These are phyloP conservation scores for Drosophila testacea DNA, from an alignment of 2,888 invertebrate species.

Conservation along the genomic window DNA sequence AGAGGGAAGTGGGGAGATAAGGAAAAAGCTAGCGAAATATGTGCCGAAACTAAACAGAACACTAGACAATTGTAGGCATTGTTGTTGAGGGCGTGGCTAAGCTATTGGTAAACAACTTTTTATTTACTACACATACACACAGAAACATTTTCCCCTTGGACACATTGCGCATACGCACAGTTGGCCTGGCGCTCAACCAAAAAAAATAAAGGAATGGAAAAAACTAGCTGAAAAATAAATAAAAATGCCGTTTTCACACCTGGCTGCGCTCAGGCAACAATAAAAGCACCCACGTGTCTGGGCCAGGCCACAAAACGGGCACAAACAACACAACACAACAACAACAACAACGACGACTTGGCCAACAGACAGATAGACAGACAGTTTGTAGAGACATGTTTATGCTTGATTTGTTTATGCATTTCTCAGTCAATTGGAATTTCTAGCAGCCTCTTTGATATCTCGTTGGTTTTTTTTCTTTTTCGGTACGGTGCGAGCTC, in stretches of 20 bases:
- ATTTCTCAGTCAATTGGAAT: constrained; percentile 80
- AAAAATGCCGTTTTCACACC: constrained; percentile 74
- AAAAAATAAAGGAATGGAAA: not conserved
- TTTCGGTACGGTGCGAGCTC: constrained; percentile 2
- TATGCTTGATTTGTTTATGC: constrained; percentile 74
- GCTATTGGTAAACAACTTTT: constrained; percentile 37
- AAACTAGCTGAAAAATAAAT: constrained; percentile 28
- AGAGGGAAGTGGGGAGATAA: constrained; percentile 1
- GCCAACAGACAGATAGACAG: constrained; percentile 10
- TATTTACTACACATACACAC: constrained; percentile 24
- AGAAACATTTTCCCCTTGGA: not conserved
- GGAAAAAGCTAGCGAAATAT: not conserved
- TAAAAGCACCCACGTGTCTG: constrained; percentile 60
- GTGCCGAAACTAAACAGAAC: constrained; percentile 14
- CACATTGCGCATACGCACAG: constrained; percentile 64
- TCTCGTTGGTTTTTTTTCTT: constrained; percentile 3
- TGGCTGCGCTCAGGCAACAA: constrained; percentile 53
- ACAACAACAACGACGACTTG: constrained; percentile 6
- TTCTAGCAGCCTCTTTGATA: constrained; percentile 65
- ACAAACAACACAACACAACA: constrained; percentile 20
- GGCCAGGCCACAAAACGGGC: constrained; percentile 41
- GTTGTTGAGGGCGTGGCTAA: constrained; percentile 45
- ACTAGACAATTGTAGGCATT: constrained; percentile 35
- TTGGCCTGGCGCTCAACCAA: constrained; percentile 20
- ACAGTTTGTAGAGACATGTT: constrained; percentile 39